These are phyloP conservation scores for Otolemur crassicaudatus DNA, from an alignment of 2,797 vertebrate species.

Conservation along the genomic window DNA sequence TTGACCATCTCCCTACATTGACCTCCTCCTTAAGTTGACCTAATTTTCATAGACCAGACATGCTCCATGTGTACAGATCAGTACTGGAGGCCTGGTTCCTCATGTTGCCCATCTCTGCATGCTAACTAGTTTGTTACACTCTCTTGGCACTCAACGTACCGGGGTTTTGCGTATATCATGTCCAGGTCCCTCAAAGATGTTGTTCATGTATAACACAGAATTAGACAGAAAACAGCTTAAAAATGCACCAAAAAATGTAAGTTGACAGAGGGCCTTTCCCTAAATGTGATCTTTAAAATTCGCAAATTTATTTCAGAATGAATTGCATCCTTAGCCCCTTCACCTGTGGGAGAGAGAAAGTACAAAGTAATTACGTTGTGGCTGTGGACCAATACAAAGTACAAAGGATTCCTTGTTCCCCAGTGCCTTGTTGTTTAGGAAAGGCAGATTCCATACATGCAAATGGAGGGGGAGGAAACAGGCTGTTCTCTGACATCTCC, in stretches of 20 bases:
- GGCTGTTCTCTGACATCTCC: conserved; percentile 28
- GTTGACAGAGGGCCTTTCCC: background rate
- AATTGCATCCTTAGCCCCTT: background rate
- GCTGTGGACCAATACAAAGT: background rate
- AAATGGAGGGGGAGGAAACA: background rate
- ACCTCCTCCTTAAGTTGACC: too few relatives aligned
- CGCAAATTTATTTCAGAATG: background rate
- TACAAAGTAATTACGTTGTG: background rate
- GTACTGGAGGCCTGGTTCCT: too few relatives aligned
- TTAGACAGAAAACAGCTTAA: background rate
- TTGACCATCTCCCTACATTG: too few relatives aligned
- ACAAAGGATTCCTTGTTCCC: conserved; percentile 68
- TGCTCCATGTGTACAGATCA: too few relatives aligned
- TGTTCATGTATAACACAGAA: background rate
- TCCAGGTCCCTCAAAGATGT: background rate
- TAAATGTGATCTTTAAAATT: background rate
- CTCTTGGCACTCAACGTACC: too few relatives aligned
- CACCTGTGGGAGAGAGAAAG: conserved; percentile 46
- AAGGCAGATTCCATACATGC: conserved; percentile 69
- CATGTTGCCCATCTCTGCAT: too few relatives aligned
- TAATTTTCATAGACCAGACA: too few relatives aligned
- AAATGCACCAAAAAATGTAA: background rate
- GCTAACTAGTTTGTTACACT: too few relatives aligned
- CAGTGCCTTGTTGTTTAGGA: conserved; percentile 49
- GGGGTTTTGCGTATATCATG: background rate